Base-by-base conservation (phyloP, 2,797 vertebrate species). In the Trematomus bernacchii region DNA sequence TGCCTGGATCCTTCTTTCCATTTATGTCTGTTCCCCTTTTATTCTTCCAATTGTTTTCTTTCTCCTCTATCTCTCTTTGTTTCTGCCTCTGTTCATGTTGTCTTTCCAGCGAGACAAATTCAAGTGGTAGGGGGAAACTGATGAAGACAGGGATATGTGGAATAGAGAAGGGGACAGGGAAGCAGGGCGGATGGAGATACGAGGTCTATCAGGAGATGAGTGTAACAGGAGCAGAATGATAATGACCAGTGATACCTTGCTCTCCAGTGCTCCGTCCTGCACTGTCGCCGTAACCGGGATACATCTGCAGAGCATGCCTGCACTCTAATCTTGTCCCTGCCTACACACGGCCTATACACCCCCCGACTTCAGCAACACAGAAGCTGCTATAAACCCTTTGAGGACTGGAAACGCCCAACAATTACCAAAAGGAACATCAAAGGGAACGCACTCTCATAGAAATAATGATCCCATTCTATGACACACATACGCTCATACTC, bases 131-230 rank as follows among this genome's bases (percentile, higher is more conserved):
- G 74, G 63, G 73, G 81, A 67, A 77, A 83, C 69, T 64, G 83
- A 89, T 90, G 79, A 85, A 79, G 85, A 86, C 83, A 73, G 76
- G 81, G 80, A 84, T 83, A 84, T 73, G 84, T 84, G 77, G 86
- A 79, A 83, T 79, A 15, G 79, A 79, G 76, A 71, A 43, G 48
- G 66, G 51, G 77, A 59, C 27, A 0, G 12, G 52, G 71, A n/a
- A 16, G 44, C 44, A 18, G 72, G 27, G 46, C 54, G 47, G 2
- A 44, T 11, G 47, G 66, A 55, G 71, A 73, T 59, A 79, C 65
- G 80, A 79, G 62, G 57, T 66, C 76, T 85, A 77, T 86, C 85
- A 87, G 71, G 78, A 73, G 76, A 77, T 61, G 81, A 80, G 73
- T 70, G 75, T 68, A 79, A 85, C 70, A 67, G 58, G 69, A 84